These are phyloP conservation scores for Drosophila erecta DNA, from an alignment of 1,140 invertebrate genomes.

Conservation along the genomic window DNA sequence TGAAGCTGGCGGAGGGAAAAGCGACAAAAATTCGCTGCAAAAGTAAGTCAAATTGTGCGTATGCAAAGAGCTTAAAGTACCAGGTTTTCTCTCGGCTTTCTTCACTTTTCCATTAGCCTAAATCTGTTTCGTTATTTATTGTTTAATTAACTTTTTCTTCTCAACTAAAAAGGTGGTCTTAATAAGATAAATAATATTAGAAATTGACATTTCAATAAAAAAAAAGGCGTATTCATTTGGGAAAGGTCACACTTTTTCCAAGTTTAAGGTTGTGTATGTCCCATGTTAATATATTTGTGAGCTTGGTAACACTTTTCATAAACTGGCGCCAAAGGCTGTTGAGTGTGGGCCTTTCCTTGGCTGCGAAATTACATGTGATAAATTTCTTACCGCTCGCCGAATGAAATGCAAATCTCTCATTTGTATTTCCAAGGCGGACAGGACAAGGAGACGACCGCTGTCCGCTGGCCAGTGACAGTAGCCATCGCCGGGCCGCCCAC, in stretches of 20 bases:
- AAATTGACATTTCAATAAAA: no score
- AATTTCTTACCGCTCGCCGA: constrained; percentile 52
- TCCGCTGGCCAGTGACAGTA: constrained; percentile 45
- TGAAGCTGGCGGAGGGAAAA: constrained; percentile 12
- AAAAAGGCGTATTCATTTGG: no score
- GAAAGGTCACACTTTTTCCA: not conserved
- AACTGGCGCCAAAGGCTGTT: constrained; percentile 20
- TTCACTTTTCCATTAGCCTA: constrained; percentile 2
- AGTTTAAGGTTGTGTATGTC: not conserved
- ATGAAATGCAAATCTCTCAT: constrained; percentile 54
- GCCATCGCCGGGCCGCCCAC: constrained; percentile 47
- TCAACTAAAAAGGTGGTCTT: not conserved
- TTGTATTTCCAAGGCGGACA: constrained; percentile 12
- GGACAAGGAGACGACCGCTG: constrained; percentile 7
- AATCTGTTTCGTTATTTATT: constrained; percentile 11
- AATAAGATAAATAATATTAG: not conserved
- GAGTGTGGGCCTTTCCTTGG: constrained; percentile 32
- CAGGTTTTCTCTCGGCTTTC: constrained; percentile 13
- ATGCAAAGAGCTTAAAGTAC: constrained; percentile 4
- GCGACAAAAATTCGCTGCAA: constrained; percentile 29
- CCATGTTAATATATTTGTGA: not conserved
- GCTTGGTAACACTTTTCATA: not conserved
- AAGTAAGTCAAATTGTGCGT: constrained; percentile 56
- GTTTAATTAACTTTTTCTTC: constrained; percentile 3
- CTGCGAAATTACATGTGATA: constrained; percentile 62